Evolutionary conservation across 30 jellyfish, hydroid and myxozoan genomes (phyloP).

Genomic region (Aurelia sp.): DNA sequence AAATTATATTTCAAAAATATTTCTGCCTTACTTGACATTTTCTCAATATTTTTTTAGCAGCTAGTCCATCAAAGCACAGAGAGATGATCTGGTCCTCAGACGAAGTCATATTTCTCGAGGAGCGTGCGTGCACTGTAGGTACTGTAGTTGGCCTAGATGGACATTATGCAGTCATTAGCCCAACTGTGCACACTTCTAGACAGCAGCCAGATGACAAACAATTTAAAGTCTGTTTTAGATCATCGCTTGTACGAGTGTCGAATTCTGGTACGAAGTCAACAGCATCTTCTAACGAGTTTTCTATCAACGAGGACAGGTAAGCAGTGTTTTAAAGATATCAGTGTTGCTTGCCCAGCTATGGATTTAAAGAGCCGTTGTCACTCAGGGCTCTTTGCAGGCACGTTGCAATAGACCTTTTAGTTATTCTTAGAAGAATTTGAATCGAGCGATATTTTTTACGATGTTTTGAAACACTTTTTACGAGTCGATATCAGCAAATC

Average conservation of each 20-base stretch:
- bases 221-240: slow-evolving; percentile 70
- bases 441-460: too few relatives aligned
- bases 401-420: too few relatives aligned
- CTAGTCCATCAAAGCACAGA: not conserved
- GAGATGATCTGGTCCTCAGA: slow-evolving; percentile 69
- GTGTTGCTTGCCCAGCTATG: too few relatives aligned
- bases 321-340: too few relatives aligned
- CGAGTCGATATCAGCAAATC: too few relatives aligned
- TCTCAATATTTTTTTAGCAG: not conserved
- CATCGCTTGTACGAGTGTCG: slow-evolving; percentile 67
- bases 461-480: too few relatives aligned
- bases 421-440: too few relatives aligned
- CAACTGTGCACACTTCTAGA: not conserved
- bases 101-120: slow-evolving; percentile 69
- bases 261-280: not conserved
- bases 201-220: slow-evolving; percentile 22
- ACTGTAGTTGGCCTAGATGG: slow-evolving; percentile 63
- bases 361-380: too few relatives aligned
- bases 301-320: slow-evolving; percentile 28
- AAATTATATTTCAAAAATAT: too few relatives aligned
- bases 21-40: not conserved
- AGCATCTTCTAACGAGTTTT: slow-evolving; percentile 10
- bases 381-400: too few relatives aligned
- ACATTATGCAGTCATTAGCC: slow-evolving; percentile 51
- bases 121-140: slow-evolving; percentile 63